Evolutionary conservation across 2,113 vertebrate species (phyloP).

Genomic region (Bambusicola thoracicus): DNA sequence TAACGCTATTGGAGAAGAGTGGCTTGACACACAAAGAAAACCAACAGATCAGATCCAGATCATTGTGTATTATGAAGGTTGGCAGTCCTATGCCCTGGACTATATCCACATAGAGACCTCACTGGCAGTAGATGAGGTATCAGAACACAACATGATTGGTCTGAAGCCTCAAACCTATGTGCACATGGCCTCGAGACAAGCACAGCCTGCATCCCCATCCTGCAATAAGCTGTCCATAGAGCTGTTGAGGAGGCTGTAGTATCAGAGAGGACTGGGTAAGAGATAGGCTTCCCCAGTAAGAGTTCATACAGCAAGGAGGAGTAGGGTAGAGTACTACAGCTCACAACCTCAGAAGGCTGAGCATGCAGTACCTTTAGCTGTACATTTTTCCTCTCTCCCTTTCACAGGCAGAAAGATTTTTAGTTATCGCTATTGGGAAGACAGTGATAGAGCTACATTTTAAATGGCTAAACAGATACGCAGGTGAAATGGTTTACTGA

Average conservation of each 20-base stretch:
- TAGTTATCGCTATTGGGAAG: neutral
- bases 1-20: neutral
- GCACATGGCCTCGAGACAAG: neutral
- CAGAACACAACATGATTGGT: fast-evolving
- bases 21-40: neutral
- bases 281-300: neutral
- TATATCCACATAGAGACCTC: neutral
- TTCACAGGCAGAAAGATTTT: neutral
- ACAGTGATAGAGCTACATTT: neutral
- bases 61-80: fast-evolving
- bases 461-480: conserved; percentile 7
- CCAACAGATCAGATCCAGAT: neutral
- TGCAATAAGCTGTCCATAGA: neutral
- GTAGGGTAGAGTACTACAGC: neutral
- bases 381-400: neutral
- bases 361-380: neutral
- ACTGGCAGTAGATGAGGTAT: neutral
- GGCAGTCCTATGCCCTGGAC: neutral
- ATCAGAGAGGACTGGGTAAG: neutral
- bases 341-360: neutral
- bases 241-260: neutral
- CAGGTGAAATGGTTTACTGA: neutral
- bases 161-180: neutral
- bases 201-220: neutral
- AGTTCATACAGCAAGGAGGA: neutral